Base-by-base conservation (phyloP, 1,140 invertebrate species). In the Sipha flava region DNA sequence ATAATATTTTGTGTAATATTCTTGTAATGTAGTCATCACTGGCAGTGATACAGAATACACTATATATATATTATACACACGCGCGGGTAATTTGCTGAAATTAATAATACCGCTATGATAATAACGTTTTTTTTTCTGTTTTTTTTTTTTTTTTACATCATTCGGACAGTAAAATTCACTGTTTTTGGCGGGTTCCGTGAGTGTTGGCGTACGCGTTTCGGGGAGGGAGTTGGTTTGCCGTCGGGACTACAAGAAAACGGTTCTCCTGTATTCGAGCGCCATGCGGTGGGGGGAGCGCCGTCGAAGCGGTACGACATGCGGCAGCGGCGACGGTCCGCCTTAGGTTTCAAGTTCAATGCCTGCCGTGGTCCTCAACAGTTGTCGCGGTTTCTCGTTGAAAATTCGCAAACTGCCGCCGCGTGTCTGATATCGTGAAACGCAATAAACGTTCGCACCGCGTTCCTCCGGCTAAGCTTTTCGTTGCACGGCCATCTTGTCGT, bases 341-440 rank as follows among this genome's bases (percentile, higher is more conserved):
- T 29, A 1, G 37, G 66, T 45, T 68, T 68, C 66, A 68, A 68
- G 66, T 68, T 68, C 66, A 68, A 68, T 68, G 64, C 45, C 64
- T 68, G 40, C 23, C 37, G 37, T 26, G 66, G 66, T 45, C 37
- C 40, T 68, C 66, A 29, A 4, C 66, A 12, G 66, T 68, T 23
- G 66, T 68, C 66, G 66, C 23, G 40, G 40, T 68, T 68, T 37
- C 34, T 66, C 21, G 62, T 66, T n/a, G 62, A n/a, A 62, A 34
- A 59, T 62, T 62, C 34, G 57, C 57, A 16, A 34, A 12, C n/a
- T 16, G 52, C 10, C 52, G 14, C 52, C 52, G 23, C 52, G 18
- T 18, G 16, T 47, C 5, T 47, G 4, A 45, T 45, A 47, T 21
- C 21, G 49, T 23, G n/a, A n/a, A n/a, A n/a, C n/a, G n/a, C n/a